Percentiles rank a stretch among this genome's conserved stretches.
These are phyloP conservation scores for Eledone cirrhosa DNA, from an alignment of 2,888 invertebrate genomes.

Conservation along the genomic window DNA sequence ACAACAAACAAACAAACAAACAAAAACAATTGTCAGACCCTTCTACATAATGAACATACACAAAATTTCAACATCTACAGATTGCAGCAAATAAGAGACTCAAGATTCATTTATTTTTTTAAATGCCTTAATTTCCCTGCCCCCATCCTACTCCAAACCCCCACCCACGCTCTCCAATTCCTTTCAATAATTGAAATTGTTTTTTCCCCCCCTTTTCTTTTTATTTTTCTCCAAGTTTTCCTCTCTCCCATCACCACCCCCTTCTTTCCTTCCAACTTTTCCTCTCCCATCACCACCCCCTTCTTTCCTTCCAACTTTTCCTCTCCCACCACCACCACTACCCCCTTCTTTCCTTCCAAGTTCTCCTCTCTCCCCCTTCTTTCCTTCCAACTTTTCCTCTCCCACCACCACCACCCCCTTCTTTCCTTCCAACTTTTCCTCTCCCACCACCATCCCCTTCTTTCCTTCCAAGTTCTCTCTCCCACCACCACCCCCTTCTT, in stretches of 20 bases:
- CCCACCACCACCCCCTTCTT: not conserved
- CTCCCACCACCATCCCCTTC: too few relatives aligned
- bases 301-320: not conserved
- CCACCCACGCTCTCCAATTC: not conserved
- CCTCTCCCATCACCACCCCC: not conserved
- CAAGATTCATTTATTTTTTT: slow-evolving; percentile 22
- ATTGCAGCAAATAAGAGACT: too few relatives aligned
- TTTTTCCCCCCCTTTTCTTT: not conserved
- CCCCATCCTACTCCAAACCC: not conserved
- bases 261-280: not conserved
- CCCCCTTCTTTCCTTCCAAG: not conserved
- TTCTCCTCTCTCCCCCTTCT: not conserved
- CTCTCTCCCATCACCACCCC: not conserved
- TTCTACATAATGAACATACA: not conserved
- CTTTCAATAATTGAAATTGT: not conserved
- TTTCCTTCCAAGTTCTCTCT: not conserved
- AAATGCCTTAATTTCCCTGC: not conserved
- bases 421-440: not conserved
- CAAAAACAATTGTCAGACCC: not conserved
- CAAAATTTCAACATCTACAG: not conserved
- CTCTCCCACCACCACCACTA: not conserved
- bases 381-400: not conserved
- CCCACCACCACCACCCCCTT: too few relatives aligned
- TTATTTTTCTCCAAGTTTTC: not conserved
- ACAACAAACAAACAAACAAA: not conserved